These are phyloP conservation scores for Paramormyrops kingsleyae DNA, from an alignment of 2,113 vertebrate species.

Conservation along the genomic window DNA sequence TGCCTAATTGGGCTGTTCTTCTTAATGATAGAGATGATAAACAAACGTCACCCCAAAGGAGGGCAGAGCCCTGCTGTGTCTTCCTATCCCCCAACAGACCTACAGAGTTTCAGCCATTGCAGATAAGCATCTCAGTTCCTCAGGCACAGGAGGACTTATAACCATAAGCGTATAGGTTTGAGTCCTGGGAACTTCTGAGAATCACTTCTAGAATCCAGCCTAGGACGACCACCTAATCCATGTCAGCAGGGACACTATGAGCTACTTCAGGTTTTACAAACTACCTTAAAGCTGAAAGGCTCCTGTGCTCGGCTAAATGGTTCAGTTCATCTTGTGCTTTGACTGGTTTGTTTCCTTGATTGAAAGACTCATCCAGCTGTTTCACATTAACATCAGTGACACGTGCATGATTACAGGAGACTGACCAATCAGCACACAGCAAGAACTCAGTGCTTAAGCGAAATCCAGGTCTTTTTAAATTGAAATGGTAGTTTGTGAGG, in stretches of 20 bases:
- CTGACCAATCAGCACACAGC: background rate
- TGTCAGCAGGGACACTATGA: background rate
- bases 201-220: background rate
- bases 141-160: background rate
- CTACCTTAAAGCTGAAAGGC: background rate
- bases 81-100: background rate
- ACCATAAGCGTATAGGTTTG: background rate
- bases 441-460: background rate
- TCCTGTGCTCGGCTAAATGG: background rate
- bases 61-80: background rate
- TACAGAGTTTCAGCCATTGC: background rate
- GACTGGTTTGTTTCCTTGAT: background rate
- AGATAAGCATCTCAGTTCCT: background rate
- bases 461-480: background rate
- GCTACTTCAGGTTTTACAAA: background rate
- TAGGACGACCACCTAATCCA: background rate
- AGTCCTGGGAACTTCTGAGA: background rate
- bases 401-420: background rate
- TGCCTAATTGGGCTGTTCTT: background rate
- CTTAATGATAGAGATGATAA: background rate
- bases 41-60: background rate
- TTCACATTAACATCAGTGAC: background rate
- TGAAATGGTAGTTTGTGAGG: background rate
- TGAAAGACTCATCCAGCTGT: background rate
- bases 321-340: background rate